These are phyloP conservation scores for Pteromalus puparum DNA, from an alignment of 1,140 invertebrate species.

Conservation along the genomic window DNA sequence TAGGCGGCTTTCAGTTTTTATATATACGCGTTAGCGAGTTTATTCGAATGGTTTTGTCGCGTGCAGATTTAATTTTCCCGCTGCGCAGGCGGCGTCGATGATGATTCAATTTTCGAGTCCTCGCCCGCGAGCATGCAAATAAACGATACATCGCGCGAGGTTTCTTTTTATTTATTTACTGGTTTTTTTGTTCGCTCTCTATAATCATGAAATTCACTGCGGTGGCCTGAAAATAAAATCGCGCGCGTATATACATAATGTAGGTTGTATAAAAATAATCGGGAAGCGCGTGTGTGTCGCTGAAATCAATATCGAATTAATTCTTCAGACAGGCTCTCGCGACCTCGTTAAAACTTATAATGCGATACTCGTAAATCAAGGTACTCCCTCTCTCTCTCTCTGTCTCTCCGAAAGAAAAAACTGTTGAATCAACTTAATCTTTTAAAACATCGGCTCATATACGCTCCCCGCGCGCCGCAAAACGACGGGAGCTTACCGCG, in stretches of 20 bases:
- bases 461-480: not conserved
- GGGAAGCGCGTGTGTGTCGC: too few relatives aligned
- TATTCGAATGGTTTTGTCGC: slow-evolving; percentile 3
- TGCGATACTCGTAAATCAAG: not conserved
- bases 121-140: not conserved
- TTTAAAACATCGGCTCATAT: slow-evolving; percentile 17
- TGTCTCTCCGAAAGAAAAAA: not conserved
- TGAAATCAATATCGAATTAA: not conserved
- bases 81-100: not conserved
- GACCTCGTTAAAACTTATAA: not conserved
- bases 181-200: not conserved
- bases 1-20: slow-evolving; percentile 12
- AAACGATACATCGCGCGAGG: not conserved
- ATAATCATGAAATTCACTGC: not conserved
- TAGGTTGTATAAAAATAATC: too few relatives aligned
- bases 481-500: slow-evolving; percentile 11
- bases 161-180: not conserved
- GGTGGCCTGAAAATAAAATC: not conserved
- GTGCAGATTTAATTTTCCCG: not conserved
- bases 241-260: too few relatives aligned
- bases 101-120: slow-evolving; percentile 1
- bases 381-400: not conserved
- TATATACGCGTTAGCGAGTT: not conserved
- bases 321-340: not conserved
- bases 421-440: slow-evolving; percentile 37